A percentile compares a stretch with the other conserved stretches of the same genome.
phyloP scores from a whole-genome alignment of 2,797 vertebrate genomes.

The Peromyscus attwateri region DNA sequence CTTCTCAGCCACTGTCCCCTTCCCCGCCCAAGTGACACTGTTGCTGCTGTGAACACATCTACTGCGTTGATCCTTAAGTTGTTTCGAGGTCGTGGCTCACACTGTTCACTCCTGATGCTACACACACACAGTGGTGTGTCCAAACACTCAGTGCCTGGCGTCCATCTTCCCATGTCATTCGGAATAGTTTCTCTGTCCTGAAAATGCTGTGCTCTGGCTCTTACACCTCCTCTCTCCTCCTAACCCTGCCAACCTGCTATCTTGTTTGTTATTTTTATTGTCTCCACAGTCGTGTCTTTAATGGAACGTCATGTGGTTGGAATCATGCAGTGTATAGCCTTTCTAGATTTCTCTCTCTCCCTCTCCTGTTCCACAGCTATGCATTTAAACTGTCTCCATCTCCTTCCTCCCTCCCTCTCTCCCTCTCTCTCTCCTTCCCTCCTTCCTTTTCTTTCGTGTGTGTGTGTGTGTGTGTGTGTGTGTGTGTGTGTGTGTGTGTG shows the following conservation, averaged over 20 bases:
- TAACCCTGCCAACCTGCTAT: not conserved
- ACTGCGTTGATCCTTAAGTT: not conserved
- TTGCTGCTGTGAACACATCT: not conserved
- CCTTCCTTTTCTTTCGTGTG: no score
- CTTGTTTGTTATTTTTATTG: not conserved
- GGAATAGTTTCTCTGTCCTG: no score
- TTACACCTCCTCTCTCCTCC: not conserved
- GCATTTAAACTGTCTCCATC: not conserved
- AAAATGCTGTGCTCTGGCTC: not conserved
- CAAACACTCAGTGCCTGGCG: not conserved
- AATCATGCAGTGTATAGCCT: not conserved
- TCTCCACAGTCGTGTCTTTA: not conserved
- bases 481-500: not conserved
- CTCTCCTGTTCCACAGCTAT: not conserved
- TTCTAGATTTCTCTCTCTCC: not conserved
- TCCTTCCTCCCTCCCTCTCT: not conserved
- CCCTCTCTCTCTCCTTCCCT: accelerated
- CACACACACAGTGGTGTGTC: not conserved
- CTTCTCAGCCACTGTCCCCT: no score
- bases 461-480: not conserved
- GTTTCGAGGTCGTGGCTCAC: not conserved
- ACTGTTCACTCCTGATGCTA: not conserved
- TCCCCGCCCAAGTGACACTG: accelerated
- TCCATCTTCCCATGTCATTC: not conserved
- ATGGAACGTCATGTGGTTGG: not conserved